Conservation (phyloP, 2,888 invertebrate genomes). For the Spisula subtruncata region DNA sequence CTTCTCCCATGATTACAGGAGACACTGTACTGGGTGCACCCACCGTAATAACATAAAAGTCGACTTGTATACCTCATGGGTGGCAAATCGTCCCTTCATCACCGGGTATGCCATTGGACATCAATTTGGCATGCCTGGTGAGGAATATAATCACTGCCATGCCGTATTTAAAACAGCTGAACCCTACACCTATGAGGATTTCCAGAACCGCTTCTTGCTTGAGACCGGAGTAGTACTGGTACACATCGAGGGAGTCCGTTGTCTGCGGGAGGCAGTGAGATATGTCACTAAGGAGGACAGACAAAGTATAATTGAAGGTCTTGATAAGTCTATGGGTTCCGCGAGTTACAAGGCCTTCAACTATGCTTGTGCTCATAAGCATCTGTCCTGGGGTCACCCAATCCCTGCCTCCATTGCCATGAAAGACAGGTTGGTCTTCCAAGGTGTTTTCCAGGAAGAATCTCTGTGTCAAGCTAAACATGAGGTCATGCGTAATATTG, state of each 20-base stretch:
- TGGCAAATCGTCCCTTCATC: background rate
- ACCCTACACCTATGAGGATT: background rate
- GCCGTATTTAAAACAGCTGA: background rate
- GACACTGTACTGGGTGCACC: background rate
- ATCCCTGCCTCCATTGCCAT: background rate
- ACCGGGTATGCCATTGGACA: background rate
- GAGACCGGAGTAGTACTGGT: background rate
- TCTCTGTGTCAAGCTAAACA: too few relatives aligned
- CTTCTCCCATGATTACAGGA: background rate
- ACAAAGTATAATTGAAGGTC: background rate
- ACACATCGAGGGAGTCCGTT: background rate
- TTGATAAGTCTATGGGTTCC: background rate
- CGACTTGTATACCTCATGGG: background rate
- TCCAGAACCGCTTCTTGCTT: background rate
- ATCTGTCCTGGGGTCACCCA: background rate
- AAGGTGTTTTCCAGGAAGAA: background rate
- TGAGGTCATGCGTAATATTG: too few relatives aligned
- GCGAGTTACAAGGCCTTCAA: background rate
- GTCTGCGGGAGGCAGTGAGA: background rate
- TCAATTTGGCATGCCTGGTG: background rate
- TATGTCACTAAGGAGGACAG: conserved; percentile 18
- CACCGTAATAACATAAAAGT: background rate
- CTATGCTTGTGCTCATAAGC: background rate
- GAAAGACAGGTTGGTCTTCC: background rate
- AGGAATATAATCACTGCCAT: background rate